Percentiles rank a stretch among this genome's conserved stretches.
These are phyloP conservation scores for Choristoneura rosaceana DNA, from an alignment of 2,888 invertebrate species.

Conservation along the genomic window DNA sequence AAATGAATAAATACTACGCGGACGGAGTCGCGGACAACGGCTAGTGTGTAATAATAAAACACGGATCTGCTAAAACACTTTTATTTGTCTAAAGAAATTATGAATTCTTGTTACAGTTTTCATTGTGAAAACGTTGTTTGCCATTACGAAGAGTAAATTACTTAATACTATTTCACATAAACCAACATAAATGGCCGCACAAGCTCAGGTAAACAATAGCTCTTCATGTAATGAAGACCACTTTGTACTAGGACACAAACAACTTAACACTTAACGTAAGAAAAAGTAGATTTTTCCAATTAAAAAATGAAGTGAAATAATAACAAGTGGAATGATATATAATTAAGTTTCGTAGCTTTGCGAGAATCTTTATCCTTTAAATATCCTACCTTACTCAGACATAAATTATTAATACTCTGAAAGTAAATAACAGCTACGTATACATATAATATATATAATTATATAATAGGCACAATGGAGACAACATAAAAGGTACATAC, in stretches of 20 bases:
- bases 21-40: too few species aligned
- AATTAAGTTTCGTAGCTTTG: slow-evolving; percentile 50
- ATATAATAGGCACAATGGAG: slow-evolving; percentile 74
- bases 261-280: slow-evolving; percentile 59
- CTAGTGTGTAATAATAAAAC: slow-evolving; percentile 43
- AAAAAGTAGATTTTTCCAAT: slow-evolving; percentile 57
- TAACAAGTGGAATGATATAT: slow-evolving; percentile 75
- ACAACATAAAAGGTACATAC: slow-evolving; percentile 50
- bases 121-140: slow-evolving; percentile 61
- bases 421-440: slow-evolving; percentile 67
- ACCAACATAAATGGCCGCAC: slow-evolving; percentile 80
- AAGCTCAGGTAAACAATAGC: slow-evolving; percentile 65
- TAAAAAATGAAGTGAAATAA: slow-evolving; percentile 70
- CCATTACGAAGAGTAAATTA: slow-evolving; percentile 71
- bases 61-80: slow-evolving; percentile 72
- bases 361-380: slow-evolving; percentile 66
- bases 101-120: slow-evolving; percentile 70
- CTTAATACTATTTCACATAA: slow-evolving; percentile 73
- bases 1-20: too few species aligned
- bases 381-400: slow-evolving; percentile 58
- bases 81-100: slow-evolving; percentile 80
- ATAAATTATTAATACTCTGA: slow-evolving; percentile 68
- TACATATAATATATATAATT: slow-evolving; percentile 42
- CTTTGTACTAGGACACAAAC: slow-evolving; percentile 78
- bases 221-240: slow-evolving; percentile 66